Base-by-base conservation (phyloP, 2,797 vertebrate genomes). In the Neosilurus hyrtlii region DNA sequence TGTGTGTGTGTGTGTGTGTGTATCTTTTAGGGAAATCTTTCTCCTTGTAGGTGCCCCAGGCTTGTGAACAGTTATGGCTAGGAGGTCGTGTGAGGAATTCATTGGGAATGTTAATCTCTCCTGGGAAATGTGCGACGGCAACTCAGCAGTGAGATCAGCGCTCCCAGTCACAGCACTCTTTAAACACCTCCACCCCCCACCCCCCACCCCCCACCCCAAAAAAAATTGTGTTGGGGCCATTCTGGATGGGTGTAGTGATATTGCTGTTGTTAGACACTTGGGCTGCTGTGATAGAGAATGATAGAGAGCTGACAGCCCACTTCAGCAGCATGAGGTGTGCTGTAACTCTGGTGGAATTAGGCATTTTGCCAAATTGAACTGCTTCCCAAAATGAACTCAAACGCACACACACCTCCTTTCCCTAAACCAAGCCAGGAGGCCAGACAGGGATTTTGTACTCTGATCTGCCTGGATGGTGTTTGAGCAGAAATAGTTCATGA, bases 61-160 rank as follows among this genome's bases (percentile, higher is more conserved):
- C 62, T 76, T 56, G 37, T 62, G 51, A 77, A 49, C n/a, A 59
- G 57, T 82, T 76, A 86, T 82, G 75, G 80, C 73, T 65, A 52
- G n/a, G 72, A 89, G 83, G 84, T 86, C 61, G 74, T 63, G 79
- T 81, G 54, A 85, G 52, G 88, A 90, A 89, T 89, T 87, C 83
- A 86, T 87, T 80, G 73, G 74, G 83, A 87, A 87, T 89, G 87
- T 89, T 88, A 90, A 90, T 88, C 84, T 88, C 54, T 74, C 70
- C 51, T 66, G 83, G 82, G 81, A 82, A 85, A 83, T 75, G 75
- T 62, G 79, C 16, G 14, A 79, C 12, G 56, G 49, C 30, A 72
- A 62, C 26, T 62, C 35, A 26, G 16, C 20, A 63, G 70, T 30
- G 70, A 22, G 67, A 14, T 54, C 35, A 9, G n/a, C 2, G 2